Conservation (phyloP, 1,140 invertebrate genomes). For the Habropoda laboriosa region DNA sequence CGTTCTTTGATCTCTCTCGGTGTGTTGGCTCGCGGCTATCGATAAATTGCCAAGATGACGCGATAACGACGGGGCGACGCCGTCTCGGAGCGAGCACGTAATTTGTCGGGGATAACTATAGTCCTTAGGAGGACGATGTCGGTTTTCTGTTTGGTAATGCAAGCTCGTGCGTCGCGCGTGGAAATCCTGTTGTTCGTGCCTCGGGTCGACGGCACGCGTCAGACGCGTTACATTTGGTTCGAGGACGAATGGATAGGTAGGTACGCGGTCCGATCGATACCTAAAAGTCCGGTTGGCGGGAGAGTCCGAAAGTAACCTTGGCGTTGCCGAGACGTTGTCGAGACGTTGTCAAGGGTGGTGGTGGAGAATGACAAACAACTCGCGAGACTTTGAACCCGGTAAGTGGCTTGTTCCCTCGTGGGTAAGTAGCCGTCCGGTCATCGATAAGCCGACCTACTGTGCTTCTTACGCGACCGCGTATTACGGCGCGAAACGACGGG, state of each 20-base stretch:
- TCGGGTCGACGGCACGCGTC: slow-evolving; percentile 35
- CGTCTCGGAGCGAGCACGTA: slow-evolving; percentile 48
- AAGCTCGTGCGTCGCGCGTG: slow-evolving; percentile 6
- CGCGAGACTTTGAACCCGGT: slow-evolving; percentile 41
- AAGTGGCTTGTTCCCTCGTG: slow-evolving; percentile 68
- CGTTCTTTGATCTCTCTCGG: slow-evolving; percentile 35
- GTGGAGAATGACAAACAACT: slow-evolving; percentile 46
- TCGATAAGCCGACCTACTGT: slow-evolving; percentile 76
- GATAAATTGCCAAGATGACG: slow-evolving; percentile 63
- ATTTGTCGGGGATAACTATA: slow-evolving; percentile 57
- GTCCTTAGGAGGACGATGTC: slow-evolving; percentile 25
- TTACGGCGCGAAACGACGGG: slow-evolving; percentile 80
- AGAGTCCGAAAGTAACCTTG: background rate
- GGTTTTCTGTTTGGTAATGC: slow-evolving; percentile 41
- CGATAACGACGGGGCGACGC: slow-evolving; percentile 60
- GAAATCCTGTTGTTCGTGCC: slow-evolving; percentile 1
- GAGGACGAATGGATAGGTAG: no score
- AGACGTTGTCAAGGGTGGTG: slow-evolving; percentile 6
- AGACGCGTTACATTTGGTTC: slow-evolving; percentile 29
- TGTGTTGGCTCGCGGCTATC: slow-evolving; percentile 47
- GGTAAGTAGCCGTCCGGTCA: slow-evolving; percentile 75
- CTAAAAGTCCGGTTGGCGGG: no score
- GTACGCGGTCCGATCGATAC: background rate
- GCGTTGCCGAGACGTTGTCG: background rate
- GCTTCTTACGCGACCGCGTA: slow-evolving; percentile 74